phyloP scores from a whole-genome alignment of 2,797 vertebrate species.

The Scarus forsteni region DNA sequence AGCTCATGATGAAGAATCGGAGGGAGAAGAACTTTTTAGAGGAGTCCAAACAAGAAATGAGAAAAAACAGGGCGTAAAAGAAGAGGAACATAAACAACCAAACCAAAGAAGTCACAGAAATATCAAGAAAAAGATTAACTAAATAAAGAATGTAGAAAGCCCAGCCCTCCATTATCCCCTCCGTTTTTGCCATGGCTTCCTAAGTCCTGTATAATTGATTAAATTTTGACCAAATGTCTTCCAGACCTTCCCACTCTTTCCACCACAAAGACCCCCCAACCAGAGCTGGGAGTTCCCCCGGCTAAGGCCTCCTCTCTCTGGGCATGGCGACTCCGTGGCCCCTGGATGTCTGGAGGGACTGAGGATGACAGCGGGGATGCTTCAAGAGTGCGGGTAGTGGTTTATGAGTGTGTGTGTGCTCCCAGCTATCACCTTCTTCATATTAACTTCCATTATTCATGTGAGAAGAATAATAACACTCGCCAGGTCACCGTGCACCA shows the following conservation, averaged over 20 bases:
- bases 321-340: constrained; percentile 48
- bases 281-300: constrained; percentile 30
- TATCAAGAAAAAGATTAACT: not conserved
- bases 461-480: constrained; percentile 77
- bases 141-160: constrained; percentile 27
- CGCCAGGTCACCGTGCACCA: constrained; percentile 62
- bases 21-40: too few species aligned
- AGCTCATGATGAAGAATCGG: too few species aligned
- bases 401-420: constrained; percentile 39
- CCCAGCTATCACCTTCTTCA: constrained; percentile 68
- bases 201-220: constrained; percentile 60
- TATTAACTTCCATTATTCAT: constrained; percentile 86
- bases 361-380: constrained; percentile 41
- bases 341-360: constrained; percentile 54
- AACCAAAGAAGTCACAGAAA: not conserved
- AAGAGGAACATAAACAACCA: too few species aligned
- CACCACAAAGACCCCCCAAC: constrained; percentile 51
- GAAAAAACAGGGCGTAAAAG: too few species aligned
- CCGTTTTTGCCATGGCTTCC: constrained; percentile 53
- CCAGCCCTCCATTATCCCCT: constrained; percentile 11
- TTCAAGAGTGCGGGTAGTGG: constrained; percentile 8
- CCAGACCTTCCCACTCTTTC: constrained; percentile 50
- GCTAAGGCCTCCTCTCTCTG: constrained; percentile 50
- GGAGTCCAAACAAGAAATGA: too few species aligned
- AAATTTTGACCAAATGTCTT: constrained; percentile 66